Evolutionary conservation across 2,888 invertebrate genomes (phyloP), one percentile per base, ranked within the genome.

Genomic region (Podotricha telesiphe): DNA sequence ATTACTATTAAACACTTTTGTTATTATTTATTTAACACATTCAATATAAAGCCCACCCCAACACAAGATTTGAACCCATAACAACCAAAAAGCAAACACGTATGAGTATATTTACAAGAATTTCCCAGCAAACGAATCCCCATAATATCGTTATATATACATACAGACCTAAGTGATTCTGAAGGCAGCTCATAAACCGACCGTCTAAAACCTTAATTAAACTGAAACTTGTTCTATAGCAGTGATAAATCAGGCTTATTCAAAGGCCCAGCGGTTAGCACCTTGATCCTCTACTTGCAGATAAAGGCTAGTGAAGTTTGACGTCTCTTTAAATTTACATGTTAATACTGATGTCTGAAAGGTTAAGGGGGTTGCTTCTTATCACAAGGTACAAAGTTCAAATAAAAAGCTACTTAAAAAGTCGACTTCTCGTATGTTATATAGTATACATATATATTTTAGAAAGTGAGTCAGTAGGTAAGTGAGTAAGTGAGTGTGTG

Each of bases 221-320:
- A 67, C 67, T 51, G 34, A 53, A 67, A 50, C 45, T 67, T 40
- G 42, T 51, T 51, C 42, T 42, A 67, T 59, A 34, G 53, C 11
- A 42, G 67, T 61, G 59, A 67, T 67, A 67, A 67, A 67, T 67
- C 61, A 61, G 50, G 67, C 61, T 67, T 67, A 61, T 67, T 67
- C 67, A 67, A 67, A 67, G 45, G 51, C 42, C 34, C 55, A 56
- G 28, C 42, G 67, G 61, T 61, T 62, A 62, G 62, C 53, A 59
- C 59, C 51, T 65, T 65, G 65, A 67, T 67, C 67, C 67, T 53
- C 48, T 45, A 59, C 58, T 22, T 20, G 8, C 15, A 42, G 42
- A 59, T 42, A 59, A 59, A 58, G 58, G 58, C 20, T 20, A 20
- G 53, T 42, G 19, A 58, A 42, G 20, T 59, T 59, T 59, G 58